Evolutionary conservation across 2,113 vertebrate genomes (phyloP), one percentile per base, ranked within the genome.

Genomic region (Panurus biarmicus): DNA sequence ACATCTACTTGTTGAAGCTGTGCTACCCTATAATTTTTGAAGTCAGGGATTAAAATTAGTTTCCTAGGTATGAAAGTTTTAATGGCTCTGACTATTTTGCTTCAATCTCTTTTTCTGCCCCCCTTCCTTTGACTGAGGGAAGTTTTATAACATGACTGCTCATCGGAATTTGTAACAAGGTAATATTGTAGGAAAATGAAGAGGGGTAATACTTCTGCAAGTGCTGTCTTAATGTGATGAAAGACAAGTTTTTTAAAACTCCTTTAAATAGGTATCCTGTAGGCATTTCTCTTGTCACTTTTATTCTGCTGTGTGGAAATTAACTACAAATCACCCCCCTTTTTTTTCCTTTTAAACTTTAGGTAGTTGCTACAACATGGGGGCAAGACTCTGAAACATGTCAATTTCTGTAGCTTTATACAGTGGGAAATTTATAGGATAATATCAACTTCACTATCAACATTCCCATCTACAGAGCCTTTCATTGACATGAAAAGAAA

Each of bases 121-220:
- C 3, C 7, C 2, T 19, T 10, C 8, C 38, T 83, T 66, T 85
- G 56, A 73, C 56, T 64, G 71, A 78, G 29, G 50, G 62, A 79
- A 94, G 74, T 95, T 95, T 92, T 79, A 36, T 79, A 96, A 94
- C 80, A 91, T 58, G 89, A 72, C 86, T 92, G 31, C 45, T 84
- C 61, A 22, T 38, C 0, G 4, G 48, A 45, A 89, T 47, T 44
- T 61, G 12, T 84, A 89, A 78, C 29, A 69, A 78, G 47, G 35
- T 53, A 90, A 78, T 86, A 57, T 71, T 88, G 72, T 75, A 86
- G 44, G 61, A 35, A 90, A 93, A 81, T 45, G 57, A 71, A 87
- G 61, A 81, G 20, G 42, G 40, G 35, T 91, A 85, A 87, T 95
- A 79, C 33, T 13, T 90, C 50, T 95, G 51, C 5, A 35, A 75